Evolutionary conservation across 2,888 invertebrate genomes (phyloP), one percentile per base, ranked within the genome.

Genomic region (Spilarctia lutea): DNA sequence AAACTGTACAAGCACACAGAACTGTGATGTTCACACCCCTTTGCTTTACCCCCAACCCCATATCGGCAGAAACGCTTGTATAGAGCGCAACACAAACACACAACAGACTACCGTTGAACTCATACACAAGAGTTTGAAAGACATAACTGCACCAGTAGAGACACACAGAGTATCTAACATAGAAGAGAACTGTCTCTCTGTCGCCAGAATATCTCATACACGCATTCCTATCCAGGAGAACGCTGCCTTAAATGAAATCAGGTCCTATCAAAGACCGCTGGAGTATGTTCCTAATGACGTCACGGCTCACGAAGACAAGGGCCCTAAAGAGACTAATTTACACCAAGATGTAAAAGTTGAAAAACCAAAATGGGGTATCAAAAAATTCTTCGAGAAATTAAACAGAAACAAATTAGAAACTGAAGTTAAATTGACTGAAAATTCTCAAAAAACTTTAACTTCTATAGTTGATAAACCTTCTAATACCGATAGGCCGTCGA

Each of bases 21-120:
- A 81, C 2, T 91, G 93, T 82, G 94, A 94, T 86, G 93, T 93
- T 75, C 90, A 91, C 10, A 93, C 93, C 3, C 97, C 97, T 56
- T 93, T 98, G 67, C 88, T 94, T 0, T 93, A 92, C 88, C 89
- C 94, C 0, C 98, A 98, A 87, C 98, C 98, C 0, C 98, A 98
- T 91, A 98, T 98, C 90, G 99, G 98, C 1, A 96, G 98, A 45
- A 99, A 98, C 95, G 97, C 97, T 18, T 99, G 98, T 91, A 98
- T 98, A 90, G 98, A 98, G 18, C 96, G 98, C 0, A 95, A 95
- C 88, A 94, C 94, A 6, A 98, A 82, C 97, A 97, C 94, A 90
- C 96, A 81, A 91, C 96, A 73, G 91, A 96, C 85, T 91, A 96
- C 95, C 0, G 94, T 94, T 1, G 88, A 94, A 79, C 93, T 97